Evolutionary conservation across 1,140 invertebrate genomes (phyloP), one percentile per base, ranked within the genome.

Genomic region (Pseudoatta argentina): DNA sequence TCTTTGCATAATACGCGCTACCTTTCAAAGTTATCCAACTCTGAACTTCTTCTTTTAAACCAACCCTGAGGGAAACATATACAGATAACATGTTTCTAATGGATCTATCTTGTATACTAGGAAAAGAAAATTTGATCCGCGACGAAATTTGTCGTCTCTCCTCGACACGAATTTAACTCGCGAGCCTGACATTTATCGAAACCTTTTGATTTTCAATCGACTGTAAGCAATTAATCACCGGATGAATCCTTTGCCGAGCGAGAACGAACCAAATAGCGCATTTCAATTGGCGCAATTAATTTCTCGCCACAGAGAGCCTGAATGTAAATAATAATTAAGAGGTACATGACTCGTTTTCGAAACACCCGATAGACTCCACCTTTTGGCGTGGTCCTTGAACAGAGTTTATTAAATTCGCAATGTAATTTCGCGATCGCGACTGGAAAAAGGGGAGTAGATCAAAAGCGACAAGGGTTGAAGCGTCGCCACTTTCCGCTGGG

Each of bases 381-480:
- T 21, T 77, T 44, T 78, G 6, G 18, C 27, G 5, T 14, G 18
- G 12, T 12, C 16, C n/a, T 75, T 34, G 16, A 64, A 12, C 16
- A 14, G 0, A 48, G 53, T 75, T 85, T 85, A 85, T 85, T 87
- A 85, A 76, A 71, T 76, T 76, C 69, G 30, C 61, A 18, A 53
- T 48, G 51, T 64, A 73, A 67, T 21, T 69, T 55, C 18, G 44
- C 27, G 18, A 34, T 27, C 59, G 24, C 57, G 59, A 4, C 14
- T 16, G n/a, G 14, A 51, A 39, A 55, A 53, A 10, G n/a, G n/a
- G 8, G 30, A 55, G 14, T n/a, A 53, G 48, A 79, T 81, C 64
- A 67, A 69, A 69, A 69, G 48, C 30, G 69, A 18, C 48, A 44
- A 44, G 63, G 48, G 48, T 34, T 67, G 77, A 64, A 53, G 51